Conservation (phyloP, 2,113 vertebrate species). For the Apistogramma diplotaenia region DNA sequence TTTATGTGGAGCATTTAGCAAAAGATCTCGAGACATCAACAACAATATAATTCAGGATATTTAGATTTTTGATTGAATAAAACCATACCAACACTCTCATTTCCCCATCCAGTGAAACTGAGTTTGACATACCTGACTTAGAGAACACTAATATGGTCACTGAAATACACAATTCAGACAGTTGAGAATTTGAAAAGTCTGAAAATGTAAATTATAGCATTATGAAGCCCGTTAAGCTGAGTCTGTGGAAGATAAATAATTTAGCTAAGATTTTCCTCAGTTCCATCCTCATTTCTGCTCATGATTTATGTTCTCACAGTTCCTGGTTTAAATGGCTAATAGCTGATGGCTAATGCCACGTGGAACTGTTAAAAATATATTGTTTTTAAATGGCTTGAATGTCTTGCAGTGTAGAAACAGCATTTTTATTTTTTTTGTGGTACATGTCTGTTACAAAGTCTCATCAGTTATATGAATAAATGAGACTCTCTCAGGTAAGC, state of each 20-base stretch:
- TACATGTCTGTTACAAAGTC: not conserved
- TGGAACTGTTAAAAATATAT: not conserved
- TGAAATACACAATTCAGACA: not conserved
- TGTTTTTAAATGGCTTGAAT: too few species aligned
- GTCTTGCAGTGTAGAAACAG: too few species aligned
- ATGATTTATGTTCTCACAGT: not conserved
- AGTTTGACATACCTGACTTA: not conserved
- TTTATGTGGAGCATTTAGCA: not conserved
- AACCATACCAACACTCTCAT: not conserved
- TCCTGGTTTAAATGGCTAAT: not conserved
- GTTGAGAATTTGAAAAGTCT: not conserved
- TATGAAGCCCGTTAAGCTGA: not conserved
- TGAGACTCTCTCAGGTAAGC: not conserved
- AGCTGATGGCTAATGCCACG: not conserved
- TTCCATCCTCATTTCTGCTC: not conserved
- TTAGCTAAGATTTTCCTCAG: not conserved
- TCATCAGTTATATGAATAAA: not conserved
- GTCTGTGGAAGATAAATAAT: not conserved
- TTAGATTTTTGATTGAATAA: not conserved
- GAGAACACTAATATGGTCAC: not conserved
- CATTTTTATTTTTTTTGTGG: too few species aligned
- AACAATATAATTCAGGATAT: not conserved
- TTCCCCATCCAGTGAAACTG: not conserved
- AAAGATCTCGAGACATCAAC: not conserved
- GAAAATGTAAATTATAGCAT: not conserved